Base-by-base conservation (phyloP, 2,888 invertebrate species). In the Julus scanicus region DNA sequence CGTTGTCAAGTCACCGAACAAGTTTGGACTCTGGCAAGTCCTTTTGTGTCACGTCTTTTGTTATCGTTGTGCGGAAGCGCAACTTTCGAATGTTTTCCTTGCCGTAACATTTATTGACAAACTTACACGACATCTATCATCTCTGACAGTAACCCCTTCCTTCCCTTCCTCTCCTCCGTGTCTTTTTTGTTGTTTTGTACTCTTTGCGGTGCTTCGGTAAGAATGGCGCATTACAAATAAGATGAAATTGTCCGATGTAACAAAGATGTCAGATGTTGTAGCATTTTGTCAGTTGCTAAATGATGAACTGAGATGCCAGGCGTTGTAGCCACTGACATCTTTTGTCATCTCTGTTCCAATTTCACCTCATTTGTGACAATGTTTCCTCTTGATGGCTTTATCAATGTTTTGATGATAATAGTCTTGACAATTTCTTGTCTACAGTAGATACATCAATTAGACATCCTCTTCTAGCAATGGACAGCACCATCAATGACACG, bases 401-500 rank as follows among this genome's bases (percentile, higher is more conserved):
- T 29, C 29, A 9, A 29, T 71, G 29, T 20, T 20, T 29, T 71
- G 29, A 1, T 9, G 29, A 11, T 71, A 71, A n/a, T 11, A 29
- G 71, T 71, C 29, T 29, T 71, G 29, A 71, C 71, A 71, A n/a
- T 71, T 71, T 71, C 71, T 71, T 71, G 71, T 71, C 71, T 71
- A 71, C n/a, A 71, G 29, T n/a, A 71, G 71, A 71, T 71, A 29
- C 71, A 2, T 8, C 71, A 71, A 71, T 29, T 71, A 71, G 29
- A 29, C 71, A 29, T 29, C 11, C 29, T 71, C 71, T 29, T 71
- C 71, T 71, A 71, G 29, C 20, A 11, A 71, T 71, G 71, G 71
- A 71, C 71, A n/a, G 71, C 29, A 71, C 29, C 71, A 29, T 29
- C 71, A 71, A 71, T 29, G 20, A 71, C 29, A 2, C 9, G 20